A percentile compares a stretch with the other conserved stretches of the same genome.
Evolutionary conservation across 2,113 vertebrate genomes (phyloP).

Genomic region (Bucco capensis): DNA sequence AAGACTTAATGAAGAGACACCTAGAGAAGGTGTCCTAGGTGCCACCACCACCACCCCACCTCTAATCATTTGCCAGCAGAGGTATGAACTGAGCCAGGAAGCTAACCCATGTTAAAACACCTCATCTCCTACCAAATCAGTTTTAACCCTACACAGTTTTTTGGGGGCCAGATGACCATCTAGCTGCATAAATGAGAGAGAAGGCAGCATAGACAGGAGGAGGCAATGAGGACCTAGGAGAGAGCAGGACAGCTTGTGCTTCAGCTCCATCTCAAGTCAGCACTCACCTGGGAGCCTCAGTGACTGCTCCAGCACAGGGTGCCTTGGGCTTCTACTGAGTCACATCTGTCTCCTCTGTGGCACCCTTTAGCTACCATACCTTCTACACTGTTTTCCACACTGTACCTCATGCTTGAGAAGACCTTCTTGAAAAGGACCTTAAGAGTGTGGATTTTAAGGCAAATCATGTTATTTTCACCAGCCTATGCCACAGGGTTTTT

Average conservation of each 20-base stretch:
- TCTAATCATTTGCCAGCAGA: neutral
- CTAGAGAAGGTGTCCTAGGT: neutral
- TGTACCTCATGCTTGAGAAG: neutral
- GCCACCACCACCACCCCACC: neutral
- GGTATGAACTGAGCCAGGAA: neutral
- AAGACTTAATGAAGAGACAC: neutral
- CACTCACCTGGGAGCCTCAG: neutral
- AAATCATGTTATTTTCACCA: neutral
- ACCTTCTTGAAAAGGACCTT: neutral
- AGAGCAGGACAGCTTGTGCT: neutral
- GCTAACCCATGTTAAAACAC: neutral
- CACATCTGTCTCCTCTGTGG: neutral
- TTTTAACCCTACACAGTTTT: neutral
- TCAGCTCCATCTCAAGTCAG: neutral
- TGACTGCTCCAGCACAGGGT: neutral
- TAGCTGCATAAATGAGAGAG: neutral
- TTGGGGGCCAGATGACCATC: neutral
- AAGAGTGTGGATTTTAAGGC: neutral
- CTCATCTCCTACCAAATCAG: neutral
- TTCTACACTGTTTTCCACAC: neutral
- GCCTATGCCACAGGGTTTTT: neutral
- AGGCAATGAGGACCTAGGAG: neutral
- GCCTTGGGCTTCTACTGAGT: neutral
- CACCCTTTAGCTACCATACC: neutral
- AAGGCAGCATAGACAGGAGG: neutral